Evolutionary conservation across 2,888 invertebrate genomes (phyloP).

Genomic region (Tyria jacobaeae): DNA sequence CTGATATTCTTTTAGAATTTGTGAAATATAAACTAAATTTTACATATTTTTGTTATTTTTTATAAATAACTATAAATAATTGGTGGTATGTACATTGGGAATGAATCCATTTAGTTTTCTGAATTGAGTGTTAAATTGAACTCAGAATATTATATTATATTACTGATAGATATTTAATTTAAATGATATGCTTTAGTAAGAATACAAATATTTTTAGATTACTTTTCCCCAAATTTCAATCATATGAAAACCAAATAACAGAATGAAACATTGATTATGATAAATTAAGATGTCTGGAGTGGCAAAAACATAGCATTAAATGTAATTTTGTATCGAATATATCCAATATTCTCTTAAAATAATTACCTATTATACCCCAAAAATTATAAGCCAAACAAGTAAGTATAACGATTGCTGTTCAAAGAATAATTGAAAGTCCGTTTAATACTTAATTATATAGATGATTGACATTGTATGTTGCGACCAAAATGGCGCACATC

Average conservation of each 20-base stretch:
- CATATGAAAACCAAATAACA: background rate
- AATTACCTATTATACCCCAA: too few relatives aligned
- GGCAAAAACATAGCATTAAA: background rate
- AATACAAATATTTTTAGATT: background rate
- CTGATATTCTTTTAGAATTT: background rate
- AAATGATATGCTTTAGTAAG: background rate
- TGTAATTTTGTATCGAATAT: too few relatives aligned
- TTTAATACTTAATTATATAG: background rate
- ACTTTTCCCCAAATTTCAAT: background rate
- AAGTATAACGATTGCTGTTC: too few relatives aligned
- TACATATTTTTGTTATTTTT: constrained; percentile 29
- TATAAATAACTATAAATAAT: constrained; percentile 57
- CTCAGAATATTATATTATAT: background rate
- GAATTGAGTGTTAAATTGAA: constrained; percentile 6
- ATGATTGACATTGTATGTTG: background rate
- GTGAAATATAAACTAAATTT: background rate
- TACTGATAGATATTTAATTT: background rate
- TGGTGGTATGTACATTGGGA: constrained; percentile 74
- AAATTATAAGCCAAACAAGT: too few relatives aligned
- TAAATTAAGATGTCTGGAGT: background rate
- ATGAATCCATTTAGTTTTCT: constrained; percentile 53
- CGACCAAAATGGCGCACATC: constrained; percentile 17
- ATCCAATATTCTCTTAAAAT: too few relatives aligned
- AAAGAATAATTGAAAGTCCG: too few relatives aligned
- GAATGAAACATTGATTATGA: background rate